phyloP scores from a whole-genome alignment of 2,888 invertebrate species.

The Taphrorychus bicolor region DNA sequence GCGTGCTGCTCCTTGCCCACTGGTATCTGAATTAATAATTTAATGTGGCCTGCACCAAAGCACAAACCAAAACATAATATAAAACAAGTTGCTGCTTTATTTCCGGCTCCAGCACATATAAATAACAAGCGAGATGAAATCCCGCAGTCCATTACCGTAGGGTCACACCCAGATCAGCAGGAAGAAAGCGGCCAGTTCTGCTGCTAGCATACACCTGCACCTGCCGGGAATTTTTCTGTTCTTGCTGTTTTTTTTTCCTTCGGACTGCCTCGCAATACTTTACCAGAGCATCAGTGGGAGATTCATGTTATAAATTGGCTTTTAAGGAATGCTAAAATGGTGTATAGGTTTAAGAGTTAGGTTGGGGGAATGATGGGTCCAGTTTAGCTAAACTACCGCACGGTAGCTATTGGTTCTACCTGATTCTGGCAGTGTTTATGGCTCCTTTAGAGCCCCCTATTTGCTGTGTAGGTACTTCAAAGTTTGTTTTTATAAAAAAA shows the following conservation, averaged over 20 bases:
- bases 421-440: too few relatives aligned
- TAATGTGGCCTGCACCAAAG: neutral
- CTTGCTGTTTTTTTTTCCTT: conserved; percentile 18
- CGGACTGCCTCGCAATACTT: conserved; percentile 9
- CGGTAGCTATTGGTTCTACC: too few relatives aligned
- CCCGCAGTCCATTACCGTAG: conserved; percentile 34
- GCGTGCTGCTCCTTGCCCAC: conserved; percentile 2
- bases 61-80: conserved; percentile 28
- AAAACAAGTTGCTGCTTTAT: conserved; percentile 27
- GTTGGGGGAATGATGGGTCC: neutral
- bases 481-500: too few relatives aligned
- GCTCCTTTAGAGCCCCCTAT: too few relatives aligned
- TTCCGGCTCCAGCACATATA: conserved; percentile 37
- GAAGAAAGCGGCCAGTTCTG: conserved; percentile 38
- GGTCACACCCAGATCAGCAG: conserved; percentile 42
- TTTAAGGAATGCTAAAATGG: neutral
- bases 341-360: neutral
- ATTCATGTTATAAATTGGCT: conserved; percentile 1
- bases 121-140: conserved; percentile 37
- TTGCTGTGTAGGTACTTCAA: too few relatives aligned
- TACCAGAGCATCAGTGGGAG: conserved; percentile 15
- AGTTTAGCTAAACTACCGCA: neutral
- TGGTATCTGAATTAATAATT: conserved; percentile 19
- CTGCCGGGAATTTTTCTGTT: conserved; percentile 31
- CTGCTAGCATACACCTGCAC: conserved; percentile 41